Evolutionary conservation across 2,113 vertebrate species (phyloP).

Genomic region (Saimiri boliviensis): DNA sequence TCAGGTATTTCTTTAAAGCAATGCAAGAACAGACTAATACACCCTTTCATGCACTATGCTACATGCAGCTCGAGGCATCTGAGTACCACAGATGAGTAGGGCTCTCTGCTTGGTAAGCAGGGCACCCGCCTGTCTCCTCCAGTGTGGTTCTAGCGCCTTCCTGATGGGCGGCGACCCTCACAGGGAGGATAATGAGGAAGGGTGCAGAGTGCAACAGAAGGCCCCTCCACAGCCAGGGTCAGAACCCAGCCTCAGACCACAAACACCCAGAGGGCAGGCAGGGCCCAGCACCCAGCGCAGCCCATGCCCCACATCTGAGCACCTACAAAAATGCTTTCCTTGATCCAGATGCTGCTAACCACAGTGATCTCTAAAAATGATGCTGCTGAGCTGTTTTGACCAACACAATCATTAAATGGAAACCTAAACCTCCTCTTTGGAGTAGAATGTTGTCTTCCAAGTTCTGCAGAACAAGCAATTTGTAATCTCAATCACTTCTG

Average conservation of each 20-base stretch:
- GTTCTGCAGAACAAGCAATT: rapidly evolving
- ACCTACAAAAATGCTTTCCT: not conserved
- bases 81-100: not conserved
- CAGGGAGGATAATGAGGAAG: too few species aligned
- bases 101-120: not conserved
- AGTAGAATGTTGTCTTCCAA: rapidly evolving
- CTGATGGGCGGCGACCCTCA: rapidly evolving
- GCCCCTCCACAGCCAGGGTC: not conserved
- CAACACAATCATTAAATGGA: not conserved
- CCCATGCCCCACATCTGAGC: too few species aligned
- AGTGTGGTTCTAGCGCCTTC: not conserved
- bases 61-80: not conserved
- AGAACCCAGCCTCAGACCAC: not conserved
- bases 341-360: not conserved
- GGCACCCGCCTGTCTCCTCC: not conserved
- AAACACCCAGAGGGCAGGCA: not conserved
- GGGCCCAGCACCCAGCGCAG: too few species aligned
- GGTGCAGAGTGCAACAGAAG: rapidly evolving
- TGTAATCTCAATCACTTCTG: rapidly evolving
- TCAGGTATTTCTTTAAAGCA: too few species aligned
- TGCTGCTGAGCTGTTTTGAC: not conserved
- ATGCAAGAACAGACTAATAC: too few species aligned
- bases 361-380: rapidly evolving
- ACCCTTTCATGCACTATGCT: rapidly evolving
- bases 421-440: rapidly evolving